Conservation (phyloP, 2,113 vertebrate genomes). For the Solea senegalensis region DNA sequence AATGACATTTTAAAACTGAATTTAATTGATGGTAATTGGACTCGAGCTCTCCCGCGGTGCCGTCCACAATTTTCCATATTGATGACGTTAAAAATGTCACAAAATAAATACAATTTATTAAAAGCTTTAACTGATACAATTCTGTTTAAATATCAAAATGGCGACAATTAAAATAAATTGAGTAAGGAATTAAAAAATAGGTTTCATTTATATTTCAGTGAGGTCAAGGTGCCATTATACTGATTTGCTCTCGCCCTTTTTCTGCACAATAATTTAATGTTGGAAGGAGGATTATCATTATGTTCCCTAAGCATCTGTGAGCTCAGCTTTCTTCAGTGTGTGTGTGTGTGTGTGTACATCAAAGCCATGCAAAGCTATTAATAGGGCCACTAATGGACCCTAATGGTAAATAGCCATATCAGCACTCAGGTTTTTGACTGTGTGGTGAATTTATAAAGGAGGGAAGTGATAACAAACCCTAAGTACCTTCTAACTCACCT, state of each 20-base stretch:
- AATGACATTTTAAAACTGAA: no score
- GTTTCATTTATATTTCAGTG: conserved; percentile 16
- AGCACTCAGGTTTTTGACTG: conserved; percentile 67
- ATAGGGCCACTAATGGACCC: conserved; percentile 70
- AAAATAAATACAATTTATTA: no score
- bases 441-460: conserved; percentile 70
- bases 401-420: conserved; percentile 69
- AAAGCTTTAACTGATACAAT: no score
- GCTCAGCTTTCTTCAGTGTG: conserved; percentile 44
- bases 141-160: no score
- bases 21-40: no score
- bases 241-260: conserved; percentile 19
- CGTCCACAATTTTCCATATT: no score
- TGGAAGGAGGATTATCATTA: conserved; percentile 51
- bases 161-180: no score
- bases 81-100: no score
- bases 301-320: conserved; percentile 39
- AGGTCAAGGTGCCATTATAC: conserved; percentile 47
- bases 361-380: conserved; percentile 66
- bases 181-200: no score
- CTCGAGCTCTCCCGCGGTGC: no score
- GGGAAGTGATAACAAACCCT: conserved; percentile 61
- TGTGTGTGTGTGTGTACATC: conserved; percentile 47
- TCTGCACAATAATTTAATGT: conserved; percentile 27
- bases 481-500: conserved; percentile 61